A percentile compares a stretch with the other conserved stretches of the same genome.
Conservation (phyloP, 92 coral and sea anemone species). For the Micromussa lordhowensis region DNA sequence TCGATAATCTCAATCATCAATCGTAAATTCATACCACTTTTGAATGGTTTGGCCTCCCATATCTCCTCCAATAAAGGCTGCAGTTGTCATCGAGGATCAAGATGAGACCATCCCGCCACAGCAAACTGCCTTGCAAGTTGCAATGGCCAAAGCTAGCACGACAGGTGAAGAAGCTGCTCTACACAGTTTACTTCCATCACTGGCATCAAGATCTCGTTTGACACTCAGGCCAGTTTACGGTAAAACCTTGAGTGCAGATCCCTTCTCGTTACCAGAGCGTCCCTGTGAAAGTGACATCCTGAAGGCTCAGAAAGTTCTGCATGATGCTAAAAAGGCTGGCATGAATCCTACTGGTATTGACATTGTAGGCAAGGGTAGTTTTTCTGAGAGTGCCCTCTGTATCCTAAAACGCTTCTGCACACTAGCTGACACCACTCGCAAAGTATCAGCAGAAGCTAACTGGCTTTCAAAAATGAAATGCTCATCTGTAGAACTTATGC, state of each 20-base stretch:
- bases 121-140: background rate
- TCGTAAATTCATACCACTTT: too few species aligned
- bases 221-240: background rate
- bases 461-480: slow-evolving; percentile 39
- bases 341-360: slow-evolving; percentile 31
- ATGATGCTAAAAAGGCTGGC: slow-evolving; percentile 30
- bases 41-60: too few species aligned
- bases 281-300: slow-evolving; percentile 31
- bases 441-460: slow-evolving; percentile 38
- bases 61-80: background rate
- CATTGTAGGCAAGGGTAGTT: slow-evolving; percentile 29
- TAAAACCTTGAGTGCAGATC: slow-evolving; percentile 5
- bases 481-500: slow-evolving; percentile 18
- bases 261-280: slow-evolving; percentile 21
- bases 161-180: slow-evolving; percentile 58
- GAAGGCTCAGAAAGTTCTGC: slow-evolving; percentile 10
- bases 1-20: slow-evolving; percentile 1
- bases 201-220: background rate
- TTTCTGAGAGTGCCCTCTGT: slow-evolving; percentile 40
- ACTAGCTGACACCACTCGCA: background rate
- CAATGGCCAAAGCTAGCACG: slow-evolving; percentile 32
- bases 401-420: slow-evolving; percentile 23
- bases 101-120: background rate
- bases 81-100: slow-evolving; percentile 9
- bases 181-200: background rate